Percentiles rank a stretch among this genome's conserved stretches.
phyloP scores from a whole-genome alignment of 2,797 vertebrate genomes.

The Arctocebus calabarensis region DNA sequence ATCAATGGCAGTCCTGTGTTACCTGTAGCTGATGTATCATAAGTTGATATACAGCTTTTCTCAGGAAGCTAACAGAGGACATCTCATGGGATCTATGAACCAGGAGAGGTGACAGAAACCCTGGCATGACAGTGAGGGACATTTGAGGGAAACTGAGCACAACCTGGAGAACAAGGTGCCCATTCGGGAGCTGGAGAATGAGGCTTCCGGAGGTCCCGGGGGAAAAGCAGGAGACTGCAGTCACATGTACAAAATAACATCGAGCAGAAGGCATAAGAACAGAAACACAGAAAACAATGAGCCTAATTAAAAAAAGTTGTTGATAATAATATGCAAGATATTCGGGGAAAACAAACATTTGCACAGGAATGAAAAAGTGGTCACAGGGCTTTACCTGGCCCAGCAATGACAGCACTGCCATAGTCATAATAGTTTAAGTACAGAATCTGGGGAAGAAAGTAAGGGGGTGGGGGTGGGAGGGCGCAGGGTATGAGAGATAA shows the following conservation, averaged over 20 bases:
- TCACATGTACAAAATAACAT: not conserved
- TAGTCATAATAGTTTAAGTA: not conserved
- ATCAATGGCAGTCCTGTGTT: not conserved
- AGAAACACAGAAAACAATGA: not conserved
- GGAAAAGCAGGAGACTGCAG: not conserved
- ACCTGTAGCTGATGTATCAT: not conserved
- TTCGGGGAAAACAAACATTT: constrained; percentile 29
- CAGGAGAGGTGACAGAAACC: not conserved
- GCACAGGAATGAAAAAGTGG: not conserved
- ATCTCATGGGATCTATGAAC: not conserved
- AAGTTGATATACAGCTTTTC: not conserved
- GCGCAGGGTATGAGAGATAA: not conserved
- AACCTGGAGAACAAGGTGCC: not conserved
- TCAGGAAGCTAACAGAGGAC: not conserved
- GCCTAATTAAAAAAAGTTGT: not conserved
- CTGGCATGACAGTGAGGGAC: not conserved
- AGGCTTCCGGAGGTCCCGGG: not conserved
- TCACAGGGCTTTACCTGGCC: not conserved
- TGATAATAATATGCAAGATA: not conserved
- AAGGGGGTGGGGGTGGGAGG: too few species aligned
- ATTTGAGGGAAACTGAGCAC: not conserved
- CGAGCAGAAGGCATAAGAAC: not conserved
- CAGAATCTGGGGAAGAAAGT: not conserved
- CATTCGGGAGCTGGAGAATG: rapidly evolving
- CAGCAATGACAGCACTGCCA: not conserved